Evolutionary conservation across 2,888 invertebrate species (phyloP).

Genomic region (Acleris sparsana): DNA sequence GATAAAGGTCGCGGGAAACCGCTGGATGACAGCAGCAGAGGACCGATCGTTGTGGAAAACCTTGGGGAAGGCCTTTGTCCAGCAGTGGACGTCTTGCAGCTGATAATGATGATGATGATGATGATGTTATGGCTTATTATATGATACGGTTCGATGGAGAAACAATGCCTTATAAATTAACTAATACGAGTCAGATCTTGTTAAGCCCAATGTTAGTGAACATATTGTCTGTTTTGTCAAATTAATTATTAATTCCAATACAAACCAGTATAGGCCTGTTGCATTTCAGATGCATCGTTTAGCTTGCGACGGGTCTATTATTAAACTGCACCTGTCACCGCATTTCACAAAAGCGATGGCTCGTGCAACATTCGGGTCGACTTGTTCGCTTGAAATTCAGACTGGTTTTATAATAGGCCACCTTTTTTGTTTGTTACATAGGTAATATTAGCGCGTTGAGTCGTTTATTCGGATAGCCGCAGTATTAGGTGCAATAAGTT

Average conservation of each 20-base stretch:
- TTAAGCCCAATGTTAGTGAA: neutral
- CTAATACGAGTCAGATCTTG: neutral
- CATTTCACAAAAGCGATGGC: slow-evolving; percentile 4
- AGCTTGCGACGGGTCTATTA: slow-evolving; percentile 8
- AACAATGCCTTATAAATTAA: too few species aligned
- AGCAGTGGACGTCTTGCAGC: too few species aligned
- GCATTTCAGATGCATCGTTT: neutral
- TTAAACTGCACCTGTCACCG: neutral
- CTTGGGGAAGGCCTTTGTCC: too few species aligned
- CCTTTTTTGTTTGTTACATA: neutral
- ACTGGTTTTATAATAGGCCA: slow-evolving; percentile 7
- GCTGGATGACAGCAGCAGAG: too few species aligned
- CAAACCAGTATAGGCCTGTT: neutral
- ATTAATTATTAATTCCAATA: neutral
- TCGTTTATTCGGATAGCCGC: neutral
- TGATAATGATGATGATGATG: too few species aligned
- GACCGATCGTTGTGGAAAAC: too few species aligned
- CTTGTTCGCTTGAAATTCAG: neutral
- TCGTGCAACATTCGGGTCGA: slow-evolving; percentile 3
- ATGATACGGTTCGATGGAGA: too few species aligned
- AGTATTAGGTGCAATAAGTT: too few species aligned
- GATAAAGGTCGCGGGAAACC: too few species aligned
- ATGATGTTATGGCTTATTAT: too few species aligned
- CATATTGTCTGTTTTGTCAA: neutral
- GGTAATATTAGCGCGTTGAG: too few species aligned